A percentile compares a stretch with the other conserved stretches of the same genome.
These are phyloP conservation scores for Bos indicus DNA, from an alignment of 2,113 vertebrate species.

Conservation along the genomic window DNA sequence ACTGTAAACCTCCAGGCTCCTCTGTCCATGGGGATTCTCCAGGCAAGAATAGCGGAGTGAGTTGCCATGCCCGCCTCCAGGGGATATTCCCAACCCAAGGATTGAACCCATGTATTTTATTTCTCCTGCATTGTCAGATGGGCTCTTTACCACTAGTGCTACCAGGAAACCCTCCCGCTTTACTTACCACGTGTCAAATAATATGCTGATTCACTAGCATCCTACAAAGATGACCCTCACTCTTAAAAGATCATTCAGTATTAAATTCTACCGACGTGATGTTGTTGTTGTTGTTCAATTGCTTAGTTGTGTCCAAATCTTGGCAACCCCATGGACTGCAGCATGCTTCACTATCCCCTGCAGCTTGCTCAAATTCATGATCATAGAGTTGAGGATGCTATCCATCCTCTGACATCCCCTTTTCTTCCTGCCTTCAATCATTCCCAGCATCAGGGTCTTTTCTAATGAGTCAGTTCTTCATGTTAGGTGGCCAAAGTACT, in stretches of 20 bases:
- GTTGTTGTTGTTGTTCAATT: background rate
- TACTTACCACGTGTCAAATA: background rate
- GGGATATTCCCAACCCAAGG: background rate
- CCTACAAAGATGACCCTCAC: background rate
- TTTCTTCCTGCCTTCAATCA: background rate
- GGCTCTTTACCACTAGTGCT: background rate
- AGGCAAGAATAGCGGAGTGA: background rate
- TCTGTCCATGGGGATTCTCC: background rate
- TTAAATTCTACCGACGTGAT: background rate
- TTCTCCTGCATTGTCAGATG: background rate
- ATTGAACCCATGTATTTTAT: background rate
- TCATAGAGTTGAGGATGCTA: background rate
- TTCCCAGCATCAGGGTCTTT: background rate
- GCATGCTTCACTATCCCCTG: background rate
- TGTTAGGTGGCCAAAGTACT: background rate
- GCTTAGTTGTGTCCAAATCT: background rate
- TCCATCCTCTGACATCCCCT: background rate
- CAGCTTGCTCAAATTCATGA: background rate
- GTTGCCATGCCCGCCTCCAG: background rate
- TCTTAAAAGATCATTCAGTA: background rate
- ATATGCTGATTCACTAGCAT: background rate
- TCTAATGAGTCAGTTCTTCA: background rate
- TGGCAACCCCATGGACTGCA: background rate
- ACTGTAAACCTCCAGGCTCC: background rate
- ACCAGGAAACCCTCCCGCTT: background rate